Evolutionary conservation across 2,113 vertebrate species (phyloP).

Genomic region (Hucho hucho): DNA sequence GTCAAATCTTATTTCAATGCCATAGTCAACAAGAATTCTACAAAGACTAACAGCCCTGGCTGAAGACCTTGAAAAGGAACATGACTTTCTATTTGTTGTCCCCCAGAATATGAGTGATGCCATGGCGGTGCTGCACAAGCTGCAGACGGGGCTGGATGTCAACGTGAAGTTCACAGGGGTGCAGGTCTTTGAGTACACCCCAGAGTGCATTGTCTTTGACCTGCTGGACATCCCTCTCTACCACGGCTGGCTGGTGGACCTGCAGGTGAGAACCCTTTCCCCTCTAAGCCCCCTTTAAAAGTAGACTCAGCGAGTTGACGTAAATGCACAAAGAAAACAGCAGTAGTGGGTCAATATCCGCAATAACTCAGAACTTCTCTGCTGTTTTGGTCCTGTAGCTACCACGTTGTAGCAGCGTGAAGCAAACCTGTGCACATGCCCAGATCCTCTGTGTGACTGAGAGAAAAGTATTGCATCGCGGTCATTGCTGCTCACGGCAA

Average conservation of each 20-base stretch:
- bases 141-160: constrained; percentile 96
- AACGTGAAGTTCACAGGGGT: constrained; percentile 98
- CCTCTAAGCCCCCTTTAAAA: neutral
- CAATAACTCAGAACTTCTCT: too few species aligned
- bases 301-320: neutral
- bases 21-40: too few species aligned
- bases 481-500: too few species aligned
- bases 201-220: constrained; percentile 98
- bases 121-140: constrained; percentile 95
- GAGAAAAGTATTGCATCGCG: too few species aligned
- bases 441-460: too few species aligned
- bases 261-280: constrained; percentile 79
- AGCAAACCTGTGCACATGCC: too few species aligned
- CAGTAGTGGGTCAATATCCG: too few species aligned
- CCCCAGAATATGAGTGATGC: constrained; percentile 97
- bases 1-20: too few species aligned
- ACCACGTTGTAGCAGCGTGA: too few species aligned
- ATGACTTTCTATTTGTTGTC: constrained; percentile 6
- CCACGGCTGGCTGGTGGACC: constrained; percentile 97
- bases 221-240: constrained; percentile 97
- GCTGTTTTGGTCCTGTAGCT: too few species aligned
- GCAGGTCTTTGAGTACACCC: constrained; percentile 95
- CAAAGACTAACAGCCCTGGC: too few species aligned
- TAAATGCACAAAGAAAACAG: neutral
- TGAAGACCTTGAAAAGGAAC: too few species aligned